Evolutionary conservation across 2,113 vertebrate genomes (phyloP).

Genomic region (Typhlomys cinereus): DNA sequence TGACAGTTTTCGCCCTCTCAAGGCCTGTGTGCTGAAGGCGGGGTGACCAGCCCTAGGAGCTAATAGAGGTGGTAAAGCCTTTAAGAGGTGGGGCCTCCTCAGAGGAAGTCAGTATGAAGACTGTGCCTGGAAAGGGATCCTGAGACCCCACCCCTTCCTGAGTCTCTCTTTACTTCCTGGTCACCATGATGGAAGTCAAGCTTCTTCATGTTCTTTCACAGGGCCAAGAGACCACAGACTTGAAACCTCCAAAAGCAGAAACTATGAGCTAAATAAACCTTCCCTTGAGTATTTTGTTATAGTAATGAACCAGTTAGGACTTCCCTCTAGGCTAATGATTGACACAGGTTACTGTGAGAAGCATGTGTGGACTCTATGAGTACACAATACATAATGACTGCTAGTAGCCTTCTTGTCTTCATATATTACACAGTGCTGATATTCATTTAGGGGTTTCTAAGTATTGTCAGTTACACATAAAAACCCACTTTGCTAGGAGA

Average conservation of each 20-base stretch:
- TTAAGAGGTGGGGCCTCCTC: neutral
- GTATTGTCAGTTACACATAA: neutral
- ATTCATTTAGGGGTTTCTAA: neutral
- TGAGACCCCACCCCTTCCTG: neutral
- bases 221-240: too few relatives aligned
- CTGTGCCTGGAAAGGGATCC: neutral
- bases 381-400: neutral
- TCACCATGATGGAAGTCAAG: neutral
- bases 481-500: neutral
- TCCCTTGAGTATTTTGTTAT: neutral
- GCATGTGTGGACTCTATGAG: neutral
- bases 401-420: neutral
- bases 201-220: too few relatives aligned
- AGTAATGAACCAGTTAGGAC: neutral
- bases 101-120: neutral
- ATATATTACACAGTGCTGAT: neutral
- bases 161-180: neutral
- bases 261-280: too few relatives aligned
- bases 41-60: neutral
- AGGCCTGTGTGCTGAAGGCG: neutral
- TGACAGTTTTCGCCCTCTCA: neutral
- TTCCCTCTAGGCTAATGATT: neutral
- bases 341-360: neutral
- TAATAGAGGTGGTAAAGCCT: neutral
- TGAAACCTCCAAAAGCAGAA: too few relatives aligned